Evolutionary conservation across 2,888 invertebrate species (phyloP).

Genomic region (Diplolepis rosae): DNA sequence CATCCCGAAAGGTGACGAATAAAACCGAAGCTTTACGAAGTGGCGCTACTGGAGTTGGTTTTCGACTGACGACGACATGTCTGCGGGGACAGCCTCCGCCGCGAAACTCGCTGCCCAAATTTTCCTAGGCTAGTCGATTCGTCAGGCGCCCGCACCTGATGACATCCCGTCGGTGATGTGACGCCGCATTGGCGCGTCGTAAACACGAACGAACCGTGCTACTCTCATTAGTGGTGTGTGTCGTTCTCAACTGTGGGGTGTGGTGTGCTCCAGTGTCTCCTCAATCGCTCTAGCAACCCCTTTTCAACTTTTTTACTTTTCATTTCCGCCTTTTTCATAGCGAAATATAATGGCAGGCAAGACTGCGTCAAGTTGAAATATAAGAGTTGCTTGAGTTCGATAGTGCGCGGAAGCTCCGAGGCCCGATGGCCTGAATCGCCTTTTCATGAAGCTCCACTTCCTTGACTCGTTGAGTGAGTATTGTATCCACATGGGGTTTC

Average conservation of each 20-base stretch:
- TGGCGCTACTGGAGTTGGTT: conserved; percentile 50
- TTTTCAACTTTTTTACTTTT: conserved; percentile 10
- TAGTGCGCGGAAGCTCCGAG: conserved; percentile 53
- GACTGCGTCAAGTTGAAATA: conserved; percentile 41
- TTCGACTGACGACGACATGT: conserved; percentile 61
- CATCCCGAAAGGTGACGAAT: conserved; percentile 53
- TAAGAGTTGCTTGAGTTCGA: conserved; percentile 56
- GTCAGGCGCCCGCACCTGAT: conserved; percentile 40
- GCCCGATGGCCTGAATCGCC: conserved; percentile 62
- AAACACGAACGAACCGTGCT: conserved; percentile 17
- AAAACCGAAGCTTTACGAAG: conserved; percentile 50
- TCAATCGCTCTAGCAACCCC: conserved; percentile 35
- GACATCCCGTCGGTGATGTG: conserved; percentile 29
- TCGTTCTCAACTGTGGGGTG: conserved; percentile 40
- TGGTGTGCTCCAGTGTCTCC: conserved; percentile 44
- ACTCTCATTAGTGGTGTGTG: conserved; percentile 24
- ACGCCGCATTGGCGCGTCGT: conserved; percentile 31
- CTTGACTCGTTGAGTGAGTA: conserved; percentile 71
- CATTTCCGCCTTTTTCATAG: not conserved
- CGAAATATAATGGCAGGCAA: conserved; percentile 11
- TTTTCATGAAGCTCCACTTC: conserved; percentile 71
- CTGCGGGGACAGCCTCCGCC: conserved; percentile 59
- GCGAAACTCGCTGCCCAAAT: conserved; percentile 51
- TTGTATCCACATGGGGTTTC: not conserved
- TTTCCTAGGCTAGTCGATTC: conserved; percentile 44